phyloP scores from a whole-genome alignment of 2,888 invertebrate genomes.

The Sinotaia quadrata region DNA sequence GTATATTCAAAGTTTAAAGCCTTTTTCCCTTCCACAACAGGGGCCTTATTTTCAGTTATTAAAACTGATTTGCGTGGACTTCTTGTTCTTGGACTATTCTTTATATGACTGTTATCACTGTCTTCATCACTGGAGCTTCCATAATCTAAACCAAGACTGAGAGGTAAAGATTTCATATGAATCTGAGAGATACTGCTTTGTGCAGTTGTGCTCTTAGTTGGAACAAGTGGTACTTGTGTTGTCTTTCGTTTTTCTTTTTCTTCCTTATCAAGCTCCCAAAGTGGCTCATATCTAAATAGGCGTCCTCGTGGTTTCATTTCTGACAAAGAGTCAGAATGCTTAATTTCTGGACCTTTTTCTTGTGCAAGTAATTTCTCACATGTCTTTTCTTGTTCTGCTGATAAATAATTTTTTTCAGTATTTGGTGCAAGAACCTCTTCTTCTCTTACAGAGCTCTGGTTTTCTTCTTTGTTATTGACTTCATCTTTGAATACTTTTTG shows the following conservation, averaged over 20 bases:
- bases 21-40: no score
- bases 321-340: no score
- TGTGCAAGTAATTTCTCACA: no score
- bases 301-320: conserved; percentile 19
- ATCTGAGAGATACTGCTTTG: not conserved
- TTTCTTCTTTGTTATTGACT: no score
- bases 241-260: conserved; percentile 7
- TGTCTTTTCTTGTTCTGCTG: no score
- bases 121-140: conserved; percentile 23
- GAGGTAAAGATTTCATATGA: not conserved
- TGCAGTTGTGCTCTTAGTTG: not conserved
- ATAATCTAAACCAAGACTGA: conserved; percentile 18
- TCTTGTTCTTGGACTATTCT: not conserved
- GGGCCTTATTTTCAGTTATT: no score
- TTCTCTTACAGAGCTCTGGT: no score
- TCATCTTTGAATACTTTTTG: no score
- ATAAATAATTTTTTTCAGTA: no score
- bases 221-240: not conserved
- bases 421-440: no score
- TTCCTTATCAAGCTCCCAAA: conserved; percentile 23
- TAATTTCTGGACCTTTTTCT: no score
- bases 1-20: no score
- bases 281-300: conserved; percentile 22
- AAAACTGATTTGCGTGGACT: not conserved
- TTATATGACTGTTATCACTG: not conserved